Base-by-base conservation (phyloP, 1,140 invertebrate species). In the Trypoxylus dichotomus region DNA sequence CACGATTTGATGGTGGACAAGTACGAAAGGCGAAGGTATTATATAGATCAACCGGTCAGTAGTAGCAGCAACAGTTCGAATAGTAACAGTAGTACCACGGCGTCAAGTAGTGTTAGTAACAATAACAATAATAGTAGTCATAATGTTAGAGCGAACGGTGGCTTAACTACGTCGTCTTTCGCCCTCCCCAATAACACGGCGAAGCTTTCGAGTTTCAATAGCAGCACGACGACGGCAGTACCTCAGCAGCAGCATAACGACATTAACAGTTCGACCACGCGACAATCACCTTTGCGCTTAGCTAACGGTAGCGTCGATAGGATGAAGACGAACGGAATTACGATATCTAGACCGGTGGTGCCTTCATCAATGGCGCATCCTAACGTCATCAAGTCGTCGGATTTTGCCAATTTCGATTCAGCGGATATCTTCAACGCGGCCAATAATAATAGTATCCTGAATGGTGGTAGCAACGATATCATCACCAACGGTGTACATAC, bases 1-100 rank as follows among this genome's bases (percentile, higher is more conserved):
- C 93, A 93, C 87, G 95, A 97, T 86, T 93, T 97, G 81, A 96
- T 98, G 94, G 91, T 93, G 32, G 92, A 95, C 81, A 98, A 97
- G 87, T 98, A 98, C 85, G 97, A 98, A 87, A 91, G 93, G 82
- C 97, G 97, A 85, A 91, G 94, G 83, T 93, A 88, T 71, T 79
- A 77, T 75, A n/a, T 78, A 54, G 77, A 78, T 27, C 74, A 74
- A 15, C 24, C 74, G 37, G 41, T 42, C 29, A 25, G 37, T 74
- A 24, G 37, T 74, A 73, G 19, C 11, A 27, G n/a, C 74, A 29
- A 58, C 43, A 25, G 15, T n/a, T 15, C 25, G 25, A 32, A 13
- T 73, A 32, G n/a, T 42, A 73, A 32, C 27, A 41, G 25, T 73
- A 27, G 15, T 15, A 58, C 15, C 13, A 5, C 47, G 47, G 10